Evolutionary conservation across 2,888 invertebrate species (phyloP).

Genomic region (Eustalomyia histrio): DNA sequence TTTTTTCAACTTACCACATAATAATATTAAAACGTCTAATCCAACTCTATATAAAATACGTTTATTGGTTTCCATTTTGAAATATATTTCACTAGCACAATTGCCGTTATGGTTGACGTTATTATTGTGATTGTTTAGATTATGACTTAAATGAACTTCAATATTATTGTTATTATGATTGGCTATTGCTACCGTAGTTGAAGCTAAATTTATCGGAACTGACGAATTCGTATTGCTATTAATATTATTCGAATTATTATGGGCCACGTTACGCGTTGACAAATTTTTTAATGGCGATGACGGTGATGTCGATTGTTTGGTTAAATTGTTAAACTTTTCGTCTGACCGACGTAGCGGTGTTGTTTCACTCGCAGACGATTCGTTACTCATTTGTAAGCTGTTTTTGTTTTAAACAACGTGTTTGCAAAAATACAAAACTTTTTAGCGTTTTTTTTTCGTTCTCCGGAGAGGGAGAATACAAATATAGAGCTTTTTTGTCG

Average conservation of each 20-base stretch:
- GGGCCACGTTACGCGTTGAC: conserved; percentile 66
- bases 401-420: conserved; percentile 46
- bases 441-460: conserved; percentile 10
- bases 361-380: conserved; percentile 77
- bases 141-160: conserved; percentile 67
- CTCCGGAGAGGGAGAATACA: conserved; percentile 29
- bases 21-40: conserved; percentile 84
- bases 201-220: conserved; percentile 67
- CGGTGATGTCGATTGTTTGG: conserved; percentile 65
- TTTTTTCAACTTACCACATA: conserved; percentile 87
- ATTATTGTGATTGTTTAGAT: conserved; percentile 29
- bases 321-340: conserved; percentile 67
- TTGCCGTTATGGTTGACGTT: conserved; percentile 54
- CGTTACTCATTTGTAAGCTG: conserved; percentile 77
- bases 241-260: conserved; percentile 55
- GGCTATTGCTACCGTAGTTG: conserved; percentile 61
- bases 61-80: conserved; percentile 77
- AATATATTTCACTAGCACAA: conserved; percentile 58
- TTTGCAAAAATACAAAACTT: conserved; percentile 54
- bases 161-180: conserved; percentile 68
- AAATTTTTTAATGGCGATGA: conserved; percentile 60
- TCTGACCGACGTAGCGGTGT: conserved; percentile 78
- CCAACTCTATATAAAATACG: conserved; percentile 83
- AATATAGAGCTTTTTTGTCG: conserved; percentile 46
- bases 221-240: conserved; percentile 41